Percentiles rank a stretch among this genome's conserved stretches.
These are phyloP conservation scores for Ruditapes philippinarum DNA, from an alignment of 1,140 invertebrate genomes.

Conservation along the genomic window DNA sequence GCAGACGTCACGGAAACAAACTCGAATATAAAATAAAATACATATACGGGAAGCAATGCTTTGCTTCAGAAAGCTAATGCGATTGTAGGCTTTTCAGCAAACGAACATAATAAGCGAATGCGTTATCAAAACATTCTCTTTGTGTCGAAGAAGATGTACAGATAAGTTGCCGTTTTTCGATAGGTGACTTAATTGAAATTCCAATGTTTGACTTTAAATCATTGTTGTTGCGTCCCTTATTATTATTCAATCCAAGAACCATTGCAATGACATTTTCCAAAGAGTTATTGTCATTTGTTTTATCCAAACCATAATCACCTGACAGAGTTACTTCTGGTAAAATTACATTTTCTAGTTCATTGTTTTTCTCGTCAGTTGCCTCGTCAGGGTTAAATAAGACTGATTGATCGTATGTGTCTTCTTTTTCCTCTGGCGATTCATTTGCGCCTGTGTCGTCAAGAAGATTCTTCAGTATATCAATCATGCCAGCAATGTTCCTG, in stretches of 20 bases:
- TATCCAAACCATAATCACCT: no score
- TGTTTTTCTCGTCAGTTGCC: neutral
- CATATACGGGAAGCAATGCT: no score
- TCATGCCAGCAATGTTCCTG: neutral
- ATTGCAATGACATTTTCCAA: neutral
- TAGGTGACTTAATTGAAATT: neutral
- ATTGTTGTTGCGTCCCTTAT: neutral
- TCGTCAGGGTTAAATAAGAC: neutral
- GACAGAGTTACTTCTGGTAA: neutral
- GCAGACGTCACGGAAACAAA: no score
- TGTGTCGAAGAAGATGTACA: neutral
- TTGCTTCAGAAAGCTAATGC: neutral
- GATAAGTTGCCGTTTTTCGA: conserved; percentile 23
- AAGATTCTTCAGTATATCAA: neutral
- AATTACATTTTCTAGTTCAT: neutral
- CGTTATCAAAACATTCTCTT: conserved; percentile 27
- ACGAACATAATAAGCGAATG: conserved; percentile 25
- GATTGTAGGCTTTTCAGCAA: conserved; percentile 4
- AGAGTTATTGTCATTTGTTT: no score
- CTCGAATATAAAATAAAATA: no score
- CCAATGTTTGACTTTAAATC: neutral
- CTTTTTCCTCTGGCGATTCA: no score
- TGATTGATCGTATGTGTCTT: neutral
- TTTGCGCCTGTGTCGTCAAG: neutral
- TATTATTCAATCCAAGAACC: neutral